Evolutionary conservation across 2,113 vertebrate species (phyloP), one percentile per base, ranked within the genome.

Genomic region (Myodes glareolus): DNA sequence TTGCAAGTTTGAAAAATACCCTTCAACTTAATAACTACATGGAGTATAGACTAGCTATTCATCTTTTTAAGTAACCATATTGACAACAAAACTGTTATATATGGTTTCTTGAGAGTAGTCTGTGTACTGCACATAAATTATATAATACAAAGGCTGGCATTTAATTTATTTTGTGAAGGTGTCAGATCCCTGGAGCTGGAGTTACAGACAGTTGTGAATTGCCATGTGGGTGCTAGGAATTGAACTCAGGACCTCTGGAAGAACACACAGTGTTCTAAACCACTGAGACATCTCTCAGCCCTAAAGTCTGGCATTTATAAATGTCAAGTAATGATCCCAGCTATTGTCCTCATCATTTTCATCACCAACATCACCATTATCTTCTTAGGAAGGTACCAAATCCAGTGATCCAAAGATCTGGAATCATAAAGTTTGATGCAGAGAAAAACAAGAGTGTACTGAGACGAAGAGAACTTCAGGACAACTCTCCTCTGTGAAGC

Each of bases 1-100:
- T 72, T 67, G 50, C 13, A 61, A 86, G 19, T 6, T 88, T 88
- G 85, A 96, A 96, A 91, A 95, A 94, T 81, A 7, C 7, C 75
- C 17, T 73, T 27, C 33, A 67, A 9, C 87, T 68, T 94, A 39
- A 76, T 68, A 91, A 67, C 25, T 14, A 33, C 7, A 63, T 27
- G 1, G 76, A 65, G 17, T 33, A 68, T 1, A 72, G 36, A 27
- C 50, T 55, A 77, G 5, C 42, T 58, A 31, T 3, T 91, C 23
- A 95, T 81, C n/a, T 97, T 92, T 36, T 50, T 92, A 91, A 93
- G 50, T 31, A 80, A 33, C 47, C 45, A 7, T 42, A 68, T 70
- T 86, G 16, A 21, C 0, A 81, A 55, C 36, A 55, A 55, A 93
- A 77, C 4, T 0, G 12, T 67, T 45, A 12, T 45, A 27, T 70